Base-by-base conservation (phyloP, 2,113 vertebrate species). In the Pituophis catenifer region DNA sequence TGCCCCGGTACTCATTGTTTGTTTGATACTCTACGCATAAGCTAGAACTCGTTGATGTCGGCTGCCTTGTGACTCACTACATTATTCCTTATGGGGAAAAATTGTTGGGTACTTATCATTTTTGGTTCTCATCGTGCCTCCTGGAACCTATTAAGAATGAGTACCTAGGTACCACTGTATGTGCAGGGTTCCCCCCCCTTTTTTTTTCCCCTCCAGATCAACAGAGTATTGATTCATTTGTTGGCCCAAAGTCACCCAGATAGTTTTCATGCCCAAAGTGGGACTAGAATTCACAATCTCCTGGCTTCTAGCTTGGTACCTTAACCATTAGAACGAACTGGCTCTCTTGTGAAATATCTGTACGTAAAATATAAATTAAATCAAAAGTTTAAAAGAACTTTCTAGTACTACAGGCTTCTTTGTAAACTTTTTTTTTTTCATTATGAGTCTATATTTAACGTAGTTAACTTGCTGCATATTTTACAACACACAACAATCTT, bases 401-500 rank as follows among this genome's bases (percentile, higher is more conserved):
- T 90, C 15, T 54, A 10, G 23, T 54, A 8, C 6, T 65, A 10
- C 50, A 89, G 50, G 86, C 15, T 90, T 2, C 85, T 93, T 90
- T 4, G 3, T 52, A 90, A 93, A 86, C 62, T 87, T 70, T 65
- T 85, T 70, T 65, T 85, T 90, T 54, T 17, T 44, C 90, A 44
- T 87, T 93, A 86, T 44, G 53, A 23, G 7, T 90, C 81, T 93
- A 87, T 87, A 90, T 93, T 90, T 93, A 90, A 90, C 23, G 5
- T 87, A 81, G n/a, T 93, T 52, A 86, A 59, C 17, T 33, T 93
- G 86, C 59, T 59, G 58, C 65, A 52, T 93, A 58, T 89, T 93
- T 90, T 86, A 65, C 81, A 90, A 90, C 19, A 58, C 81, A 85
- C 11, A 90, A 65, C 90, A 90, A 87, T 21, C 26, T 33, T 90